A percentile compares a stretch with the other conserved stretches of the same genome.
These are phyloP conservation scores for Ypsolopha scabrella DNA, from an alignment of 2,888 invertebrate genomes.

Conservation along the genomic window DNA sequence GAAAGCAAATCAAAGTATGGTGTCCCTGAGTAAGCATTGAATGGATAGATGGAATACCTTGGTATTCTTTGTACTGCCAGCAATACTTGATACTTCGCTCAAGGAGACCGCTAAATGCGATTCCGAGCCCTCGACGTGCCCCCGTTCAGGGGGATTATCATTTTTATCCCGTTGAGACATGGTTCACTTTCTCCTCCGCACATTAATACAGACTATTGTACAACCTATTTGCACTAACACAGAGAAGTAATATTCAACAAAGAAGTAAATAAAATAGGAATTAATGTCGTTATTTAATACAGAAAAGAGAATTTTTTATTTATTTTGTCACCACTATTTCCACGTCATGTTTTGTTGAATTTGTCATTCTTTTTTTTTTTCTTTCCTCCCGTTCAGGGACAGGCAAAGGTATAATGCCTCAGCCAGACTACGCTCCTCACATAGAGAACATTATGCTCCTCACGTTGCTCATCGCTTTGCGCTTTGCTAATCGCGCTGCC, in stretches of 20 bases:
- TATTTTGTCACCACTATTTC: conserved; percentile 6
- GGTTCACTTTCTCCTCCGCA: conserved; percentile 36
- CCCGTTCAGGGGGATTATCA: conserved; percentile 40
- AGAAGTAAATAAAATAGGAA: not conserved
- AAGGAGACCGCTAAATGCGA: conserved; percentile 42
- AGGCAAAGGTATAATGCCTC: no score
- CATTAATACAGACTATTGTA: conserved; percentile 32
- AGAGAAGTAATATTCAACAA: not conserved
- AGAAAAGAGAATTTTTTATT: not conserved
- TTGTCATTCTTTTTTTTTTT: no score
- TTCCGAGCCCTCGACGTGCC: conserved; percentile 34
- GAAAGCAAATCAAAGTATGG: not conserved
- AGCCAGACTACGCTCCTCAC: no score
- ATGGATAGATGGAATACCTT: conserved; percentile 35
- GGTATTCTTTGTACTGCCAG: conserved; percentile 44
- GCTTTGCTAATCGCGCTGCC: no score
- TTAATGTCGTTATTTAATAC: not conserved
- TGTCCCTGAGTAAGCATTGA: no score
- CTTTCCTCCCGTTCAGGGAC: no score
- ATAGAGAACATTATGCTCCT: no score
- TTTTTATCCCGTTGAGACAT: conserved; percentile 56
- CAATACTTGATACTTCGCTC: conserved; percentile 41
- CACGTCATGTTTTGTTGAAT: conserved; percentile 34
- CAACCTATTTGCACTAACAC: not conserved
- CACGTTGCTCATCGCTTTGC: no score